These are phyloP conservation scores for Cotesia glomerata DNA, from an alignment of 1,140 invertebrate species.

Conservation along the genomic window DNA sequence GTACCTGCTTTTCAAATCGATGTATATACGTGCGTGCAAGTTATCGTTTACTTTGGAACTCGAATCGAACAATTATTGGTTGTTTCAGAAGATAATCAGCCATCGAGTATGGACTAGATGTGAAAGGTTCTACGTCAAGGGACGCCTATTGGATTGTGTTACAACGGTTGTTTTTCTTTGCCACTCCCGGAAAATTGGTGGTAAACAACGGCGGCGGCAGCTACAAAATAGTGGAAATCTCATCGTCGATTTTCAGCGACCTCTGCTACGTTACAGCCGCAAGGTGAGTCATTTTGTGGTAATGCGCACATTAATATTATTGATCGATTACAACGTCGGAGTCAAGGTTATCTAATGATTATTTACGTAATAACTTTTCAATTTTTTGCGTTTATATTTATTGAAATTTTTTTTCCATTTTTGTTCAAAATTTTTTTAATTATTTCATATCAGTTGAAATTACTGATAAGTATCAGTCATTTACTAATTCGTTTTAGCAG, in stretches of 20 bases:
- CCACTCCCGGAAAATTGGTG: no score
- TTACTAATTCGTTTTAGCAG: no score
- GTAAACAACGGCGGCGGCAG: constrained; percentile 8
- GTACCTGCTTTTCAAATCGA: constrained; percentile 20
- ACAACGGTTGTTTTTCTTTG: not conserved
- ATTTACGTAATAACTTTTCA: no score
- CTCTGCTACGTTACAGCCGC: constrained; percentile 57
- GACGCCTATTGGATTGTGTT: constrained; percentile 11
- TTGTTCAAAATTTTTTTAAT: no score
- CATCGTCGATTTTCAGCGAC: constrained; percentile 45
- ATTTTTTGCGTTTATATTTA: no score
- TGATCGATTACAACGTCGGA: not conserved
- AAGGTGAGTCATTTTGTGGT: constrained; percentile 53
- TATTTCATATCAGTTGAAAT: no score
- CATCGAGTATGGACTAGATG: constrained; percentile 59
- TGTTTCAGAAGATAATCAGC: constrained; percentile 55
- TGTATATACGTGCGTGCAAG: constrained; percentile 33
- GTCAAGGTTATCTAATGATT: no score
- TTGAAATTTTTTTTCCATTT: no score
- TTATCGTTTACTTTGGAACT: constrained; percentile 36
- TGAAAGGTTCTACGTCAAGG: constrained; percentile 24
- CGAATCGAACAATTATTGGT: constrained; percentile 47
- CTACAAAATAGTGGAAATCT: constrained; percentile 30
- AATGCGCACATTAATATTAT: not conserved
- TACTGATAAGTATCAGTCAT: no score